phyloP scores from a whole-genome alignment of 2,888 invertebrate species.

The Gerosis bhagava region DNA sequence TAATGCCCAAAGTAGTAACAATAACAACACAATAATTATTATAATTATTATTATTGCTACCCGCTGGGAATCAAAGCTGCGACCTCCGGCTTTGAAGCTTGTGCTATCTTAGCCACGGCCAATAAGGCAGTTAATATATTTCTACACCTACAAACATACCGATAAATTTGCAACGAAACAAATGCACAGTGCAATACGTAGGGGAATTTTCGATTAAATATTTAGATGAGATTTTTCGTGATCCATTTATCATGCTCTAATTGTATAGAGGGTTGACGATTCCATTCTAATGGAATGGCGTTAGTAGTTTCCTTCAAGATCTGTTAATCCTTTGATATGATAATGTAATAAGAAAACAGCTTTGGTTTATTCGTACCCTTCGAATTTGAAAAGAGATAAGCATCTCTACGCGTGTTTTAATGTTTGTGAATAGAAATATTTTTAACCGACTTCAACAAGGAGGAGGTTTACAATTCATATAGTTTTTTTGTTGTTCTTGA shows the following conservation, averaged over 20 bases:
- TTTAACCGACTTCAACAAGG: no score
- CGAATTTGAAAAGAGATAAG: constrained; percentile 15
- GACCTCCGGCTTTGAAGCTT: no score
- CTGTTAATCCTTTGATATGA: constrained; percentile 72
- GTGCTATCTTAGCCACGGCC: no score
- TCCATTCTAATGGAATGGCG: constrained; percentile 57
- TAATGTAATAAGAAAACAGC: constrained; percentile 65
- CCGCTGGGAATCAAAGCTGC: no score
- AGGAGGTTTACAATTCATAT: no score
- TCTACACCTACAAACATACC: neutral
- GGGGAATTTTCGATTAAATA: constrained; percentile 80
- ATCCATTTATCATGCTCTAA: constrained; percentile 79
- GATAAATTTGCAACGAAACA: constrained; percentile 24
- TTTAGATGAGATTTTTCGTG: constrained; percentile 80
- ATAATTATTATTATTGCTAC: no score
- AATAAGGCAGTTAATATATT: no score
- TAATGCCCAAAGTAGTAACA: no score
- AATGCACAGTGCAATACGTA: constrained; percentile 44
- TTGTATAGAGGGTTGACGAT: constrained; percentile 67
- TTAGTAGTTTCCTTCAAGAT: constrained; percentile 48
- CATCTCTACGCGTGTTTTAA: no score
- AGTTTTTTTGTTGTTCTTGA: no score
- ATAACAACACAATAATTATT: no score
- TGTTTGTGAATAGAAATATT: no score
- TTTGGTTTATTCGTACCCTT: constrained; percentile 8